A percentile compares a stretch with the other conserved stretches of the same genome.
These are phyloP conservation scores for Papilio dardanus DNA, from an alignment of 1,140 invertebrate species.

Conservation along the genomic window DNA sequence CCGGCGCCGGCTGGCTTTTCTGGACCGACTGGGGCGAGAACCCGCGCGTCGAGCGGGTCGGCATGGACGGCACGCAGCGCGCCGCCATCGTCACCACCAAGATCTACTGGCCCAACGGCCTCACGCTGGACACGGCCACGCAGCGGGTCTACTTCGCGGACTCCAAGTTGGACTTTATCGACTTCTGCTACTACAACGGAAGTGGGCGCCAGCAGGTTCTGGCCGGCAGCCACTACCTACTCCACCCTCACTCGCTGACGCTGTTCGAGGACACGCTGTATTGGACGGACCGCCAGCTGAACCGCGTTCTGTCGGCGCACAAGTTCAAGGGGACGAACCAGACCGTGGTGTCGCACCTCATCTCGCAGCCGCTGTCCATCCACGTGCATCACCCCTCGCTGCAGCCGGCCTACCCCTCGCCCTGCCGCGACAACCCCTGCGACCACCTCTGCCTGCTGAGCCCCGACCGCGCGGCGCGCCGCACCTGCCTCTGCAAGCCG, in stretches of 20 bases:
- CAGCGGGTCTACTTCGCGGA: slow-evolving; percentile 98
- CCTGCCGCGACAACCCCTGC: slow-evolving; percentile 91
- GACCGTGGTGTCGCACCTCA: slow-evolving; percentile 95
- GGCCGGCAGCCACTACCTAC: slow-evolving; percentile 93
- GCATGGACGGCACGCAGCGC: slow-evolving; percentile 96
- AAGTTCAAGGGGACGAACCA: slow-evolving; percentile 96
- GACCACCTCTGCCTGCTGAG: slow-evolving; percentile 96
- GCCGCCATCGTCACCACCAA: slow-evolving; percentile 96
- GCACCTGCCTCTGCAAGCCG: slow-evolving; percentile 95
- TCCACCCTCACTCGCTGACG: slow-evolving; percentile 97
- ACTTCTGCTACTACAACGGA: slow-evolving; percentile 99
- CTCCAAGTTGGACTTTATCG: slow-evolving; percentile 98
- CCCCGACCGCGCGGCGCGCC: slow-evolving; percentile 86
- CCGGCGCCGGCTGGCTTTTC: slow-evolving; percentile 93
- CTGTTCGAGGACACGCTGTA: slow-evolving; percentile 96
- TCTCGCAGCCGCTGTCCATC: slow-evolving; percentile 96
- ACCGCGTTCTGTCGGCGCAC: slow-evolving; percentile 93
- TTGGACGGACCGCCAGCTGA: slow-evolving; percentile 98
- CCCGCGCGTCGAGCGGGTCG: slow-evolving; percentile 96
- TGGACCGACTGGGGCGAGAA: slow-evolving; percentile 99
- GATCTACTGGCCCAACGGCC: slow-evolving; percentile 99
- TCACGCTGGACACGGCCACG: slow-evolving; percentile 97
- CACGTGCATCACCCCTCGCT: slow-evolving; percentile 96
- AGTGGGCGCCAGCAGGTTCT: slow-evolving; percentile 93
- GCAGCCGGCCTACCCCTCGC: slow-evolving; percentile 93